These are phyloP conservation scores for Cheilosia urbana DNA, from an alignment of 2,888 invertebrate species.

Conservation along the genomic window DNA sequence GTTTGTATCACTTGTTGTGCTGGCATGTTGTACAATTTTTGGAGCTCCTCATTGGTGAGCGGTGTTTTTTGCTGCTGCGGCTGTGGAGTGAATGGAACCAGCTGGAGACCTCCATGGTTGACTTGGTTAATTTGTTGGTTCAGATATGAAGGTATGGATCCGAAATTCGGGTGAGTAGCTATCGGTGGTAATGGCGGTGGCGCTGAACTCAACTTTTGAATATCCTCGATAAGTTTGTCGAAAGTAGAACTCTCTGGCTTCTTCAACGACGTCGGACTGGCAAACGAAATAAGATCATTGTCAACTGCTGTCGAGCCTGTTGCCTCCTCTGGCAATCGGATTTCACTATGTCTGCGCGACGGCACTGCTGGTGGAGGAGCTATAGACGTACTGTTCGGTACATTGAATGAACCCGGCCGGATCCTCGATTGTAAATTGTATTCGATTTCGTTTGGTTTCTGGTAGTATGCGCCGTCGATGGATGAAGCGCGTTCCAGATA, in stretches of 20 bases:
- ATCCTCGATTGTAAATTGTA: conserved; percentile 81
- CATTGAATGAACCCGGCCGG: conserved; percentile 85
- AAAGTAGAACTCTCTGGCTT: conserved; percentile 85
- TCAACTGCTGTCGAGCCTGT: conserved; percentile 77
- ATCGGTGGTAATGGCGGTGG: conserved; percentile 79
- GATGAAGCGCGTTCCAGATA: conserved; percentile 49
- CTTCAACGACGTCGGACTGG: conserved; percentile 86
- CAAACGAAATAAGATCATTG: conserved; percentile 89
- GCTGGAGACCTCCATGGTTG: conserved; percentile 78
- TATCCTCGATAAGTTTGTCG: conserved; percentile 86
- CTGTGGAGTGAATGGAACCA: conserved; percentile 80
- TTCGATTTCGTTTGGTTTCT: conserved; percentile 39
- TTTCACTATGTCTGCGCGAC: conserved; percentile 77
- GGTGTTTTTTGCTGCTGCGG: conserved; percentile 80
- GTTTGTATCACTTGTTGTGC: conserved; percentile 76
- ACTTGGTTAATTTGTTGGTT: conserved; percentile 59
- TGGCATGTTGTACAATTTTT: conserved; percentile 82
- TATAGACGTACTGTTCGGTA: conserved; percentile 81
- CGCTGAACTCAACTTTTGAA: conserved; percentile 83
- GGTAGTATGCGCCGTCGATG: conserved; percentile 31
- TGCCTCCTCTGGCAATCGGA: conserved; percentile 68
- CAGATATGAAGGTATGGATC: conserved; percentile 39
- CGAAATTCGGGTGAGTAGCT: conserved; percentile 76
- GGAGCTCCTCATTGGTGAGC: conserved; percentile 81
- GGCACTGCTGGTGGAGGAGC: conserved; percentile 84